Conservation (phyloP, 2,113 vertebrate genomes). For the Leptodactylus fuscus region DNA sequence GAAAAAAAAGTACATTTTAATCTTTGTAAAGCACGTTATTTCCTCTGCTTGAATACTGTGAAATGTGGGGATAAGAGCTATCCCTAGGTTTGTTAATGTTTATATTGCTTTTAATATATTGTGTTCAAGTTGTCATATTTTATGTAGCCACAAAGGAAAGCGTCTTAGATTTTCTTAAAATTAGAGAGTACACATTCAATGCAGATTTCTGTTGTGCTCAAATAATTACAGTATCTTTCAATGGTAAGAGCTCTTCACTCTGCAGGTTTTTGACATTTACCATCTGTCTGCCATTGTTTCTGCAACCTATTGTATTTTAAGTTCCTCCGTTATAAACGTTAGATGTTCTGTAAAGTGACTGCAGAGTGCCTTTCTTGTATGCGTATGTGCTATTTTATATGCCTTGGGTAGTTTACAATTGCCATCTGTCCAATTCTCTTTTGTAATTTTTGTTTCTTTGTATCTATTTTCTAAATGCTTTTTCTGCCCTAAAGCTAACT, state of each 20-base stretch:
- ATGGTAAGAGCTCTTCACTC: conserved; percentile 38
- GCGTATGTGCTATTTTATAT: conserved; percentile 28
- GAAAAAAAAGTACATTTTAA: neutral
- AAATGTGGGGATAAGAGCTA: neutral
- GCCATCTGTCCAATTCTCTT: conserved; percentile 42
- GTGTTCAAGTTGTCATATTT: conserved; percentile 15
- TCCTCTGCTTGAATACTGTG: neutral
- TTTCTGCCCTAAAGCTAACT: neutral
- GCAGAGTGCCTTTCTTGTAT: conserved; percentile 26
- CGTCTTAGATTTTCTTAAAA: neutral
- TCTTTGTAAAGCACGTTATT: neutral
- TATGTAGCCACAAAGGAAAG: neutral
- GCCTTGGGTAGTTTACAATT: conserved; percentile 41
- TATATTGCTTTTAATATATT: neutral
- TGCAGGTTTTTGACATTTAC: conserved; percentile 54
- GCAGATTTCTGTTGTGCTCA: conserved; percentile 37
- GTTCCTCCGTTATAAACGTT: conserved; percentile 47
- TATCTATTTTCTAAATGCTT: neutral
- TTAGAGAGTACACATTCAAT: conserved; percentile 3
- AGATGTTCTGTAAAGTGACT: conserved; percentile 45
- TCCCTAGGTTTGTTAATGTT: neutral
- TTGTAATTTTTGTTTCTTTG: conserved; percentile 27
- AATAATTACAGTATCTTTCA: conserved; percentile 55
- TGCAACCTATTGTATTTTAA: conserved; percentile 55
- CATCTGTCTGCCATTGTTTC: conserved; percentile 52